Base-by-base conservation (phyloP, 2,888 invertebrate genomes). In the Diloba caeruleocephala region DNA sequence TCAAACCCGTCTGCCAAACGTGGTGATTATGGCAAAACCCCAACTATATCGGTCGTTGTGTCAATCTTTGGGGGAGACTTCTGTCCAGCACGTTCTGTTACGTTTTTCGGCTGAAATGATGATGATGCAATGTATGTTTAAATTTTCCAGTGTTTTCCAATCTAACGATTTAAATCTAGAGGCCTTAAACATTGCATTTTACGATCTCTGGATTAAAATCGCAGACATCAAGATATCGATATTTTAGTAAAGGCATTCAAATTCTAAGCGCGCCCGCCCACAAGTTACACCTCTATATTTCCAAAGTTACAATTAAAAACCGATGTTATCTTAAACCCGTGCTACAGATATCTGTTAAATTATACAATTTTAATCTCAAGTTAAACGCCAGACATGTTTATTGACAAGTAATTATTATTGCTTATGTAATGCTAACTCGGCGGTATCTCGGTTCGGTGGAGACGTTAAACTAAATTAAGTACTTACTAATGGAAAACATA, bases 281-380 rank as follows among this genome's bases (percentile, higher is more conserved):
- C 2, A 46, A 41, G 9, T 14, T 1, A 3, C 0, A 7, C n/a
- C 28, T 15, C 50, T 75, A 43, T 74, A 53, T 74, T 74, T 71
- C 5, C 37, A 39, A 41, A 32, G 21, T 9, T 39, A 55, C 62
- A 68, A 80, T 79, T 78, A 81, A 73, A 71, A 68, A 53, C 44
- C 45, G 75, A 79, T 75, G 45, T 51, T 71, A 78, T 77, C 74
- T 72, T 19, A 33, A 58, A 66, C 49, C 64, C 58, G 67, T 63
- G 63, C 71, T 76, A 78, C 64, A 21, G 6, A 59, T 71, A 68
- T 67, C 67, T 61, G 64, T 71, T 69, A 70, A 70, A 78, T 79
- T 78, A 71, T 54, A 59, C 50, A 58, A 55, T 44, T 56, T 53
- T 51, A 61, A 65, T 61, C 57, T 42, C 38, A 42, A 31, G 44